These are phyloP conservation scores for Amphiduros pacificus DNA, from an alignment of 2,888 invertebrate genomes.

Conservation along the genomic window DNA sequence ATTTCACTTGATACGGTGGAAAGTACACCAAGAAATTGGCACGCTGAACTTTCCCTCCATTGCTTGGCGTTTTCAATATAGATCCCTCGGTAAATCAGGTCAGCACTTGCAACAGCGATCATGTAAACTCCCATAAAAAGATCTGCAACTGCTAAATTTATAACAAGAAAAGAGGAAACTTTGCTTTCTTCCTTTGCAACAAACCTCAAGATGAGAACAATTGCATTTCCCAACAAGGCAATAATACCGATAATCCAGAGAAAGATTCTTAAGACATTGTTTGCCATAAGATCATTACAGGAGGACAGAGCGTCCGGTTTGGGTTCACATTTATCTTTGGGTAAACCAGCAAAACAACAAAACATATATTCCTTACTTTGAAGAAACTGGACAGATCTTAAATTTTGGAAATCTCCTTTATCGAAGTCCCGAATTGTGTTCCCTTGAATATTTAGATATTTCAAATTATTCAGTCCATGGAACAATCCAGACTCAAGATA, in stretches of 20 bases:
- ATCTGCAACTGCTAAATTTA: conserved; percentile 34
- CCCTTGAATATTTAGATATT: neutral
- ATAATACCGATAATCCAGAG: conserved; percentile 32
- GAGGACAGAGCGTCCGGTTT: conserved; percentile 35
- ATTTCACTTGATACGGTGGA: conserved; percentile 10
- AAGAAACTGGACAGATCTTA: neutral
- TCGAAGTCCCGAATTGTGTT: neutral
- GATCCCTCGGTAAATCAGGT: conserved; percentile 3
- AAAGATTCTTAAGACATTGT: conserved; percentile 25
- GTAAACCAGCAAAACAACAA: conserved; percentile 4
- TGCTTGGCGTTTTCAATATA: conserved; percentile 4
- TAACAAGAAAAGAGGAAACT: conserved; percentile 13
- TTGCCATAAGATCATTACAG: conserved; percentile 36
- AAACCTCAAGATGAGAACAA: conserved; percentile 28
- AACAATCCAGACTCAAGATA: neutral
- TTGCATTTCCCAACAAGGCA: conserved; percentile 31
- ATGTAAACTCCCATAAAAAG: conserved; percentile 38
- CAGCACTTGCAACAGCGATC: conserved; percentile 34
- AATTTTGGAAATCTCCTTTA: neutral
- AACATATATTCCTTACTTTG: conserved; percentile 3
- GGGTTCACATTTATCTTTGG: conserved; percentile 36
- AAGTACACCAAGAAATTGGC: conserved; percentile 8
- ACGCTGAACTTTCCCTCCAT: neutral
- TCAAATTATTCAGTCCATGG: neutral
- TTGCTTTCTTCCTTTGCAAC: conserved; percentile 2